Evolutionary conservation across 1,140 invertebrate species (phyloP).

Genomic region (Capitella teleta): DNA sequence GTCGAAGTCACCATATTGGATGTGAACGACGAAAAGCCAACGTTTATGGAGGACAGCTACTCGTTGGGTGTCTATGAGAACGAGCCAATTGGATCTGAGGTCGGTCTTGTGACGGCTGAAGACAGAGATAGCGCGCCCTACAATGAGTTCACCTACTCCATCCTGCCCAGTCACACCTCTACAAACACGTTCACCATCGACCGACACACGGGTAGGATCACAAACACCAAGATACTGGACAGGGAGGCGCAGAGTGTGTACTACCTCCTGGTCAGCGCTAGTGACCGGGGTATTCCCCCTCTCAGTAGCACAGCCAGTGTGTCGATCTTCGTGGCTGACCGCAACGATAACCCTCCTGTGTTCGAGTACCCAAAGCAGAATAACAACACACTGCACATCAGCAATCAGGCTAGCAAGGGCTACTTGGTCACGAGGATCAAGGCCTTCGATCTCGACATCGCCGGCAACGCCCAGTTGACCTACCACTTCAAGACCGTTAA

Average conservation of each 20-base stretch:
- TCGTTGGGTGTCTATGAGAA: constrained; percentile 11
- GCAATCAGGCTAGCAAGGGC: constrained; percentile 3
- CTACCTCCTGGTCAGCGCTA: constrained; percentile 7
- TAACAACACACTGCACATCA: constrained; percentile 8
- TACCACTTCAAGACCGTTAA: constrained; percentile 5
- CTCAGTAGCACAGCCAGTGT: not conserved
- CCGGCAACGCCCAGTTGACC: constrained; percentile 10
- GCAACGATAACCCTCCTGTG: constrained; percentile 11
- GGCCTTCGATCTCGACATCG: constrained; percentile 12
- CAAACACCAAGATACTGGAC: constrained; percentile 4
- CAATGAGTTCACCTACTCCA: constrained; percentile 8
- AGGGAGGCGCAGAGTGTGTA: constrained; percentile 4
- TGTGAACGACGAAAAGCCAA: constrained; percentile 11
- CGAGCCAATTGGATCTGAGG: constrained; percentile 1
- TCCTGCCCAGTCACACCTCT: not conserved
- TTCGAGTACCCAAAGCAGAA: constrained; percentile 7
- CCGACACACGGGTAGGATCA: constrained; percentile 8
- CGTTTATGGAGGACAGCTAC: constrained; percentile 4
- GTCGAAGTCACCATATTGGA: constrained; percentile 11
- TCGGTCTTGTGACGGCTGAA: constrained; percentile 7
- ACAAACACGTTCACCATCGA: constrained; percentile 8
- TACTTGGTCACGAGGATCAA: constrained; percentile 8
- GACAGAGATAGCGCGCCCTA: constrained; percentile 6
- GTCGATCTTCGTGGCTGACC: constrained; percentile 10
- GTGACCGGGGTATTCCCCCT: constrained; percentile 4